Percentiles rank a stretch among this genome's conserved stretches.
Evolutionary conservation across 1,140 invertebrate genomes (phyloP).

Genomic region (Leptopilina boulardi): DNA sequence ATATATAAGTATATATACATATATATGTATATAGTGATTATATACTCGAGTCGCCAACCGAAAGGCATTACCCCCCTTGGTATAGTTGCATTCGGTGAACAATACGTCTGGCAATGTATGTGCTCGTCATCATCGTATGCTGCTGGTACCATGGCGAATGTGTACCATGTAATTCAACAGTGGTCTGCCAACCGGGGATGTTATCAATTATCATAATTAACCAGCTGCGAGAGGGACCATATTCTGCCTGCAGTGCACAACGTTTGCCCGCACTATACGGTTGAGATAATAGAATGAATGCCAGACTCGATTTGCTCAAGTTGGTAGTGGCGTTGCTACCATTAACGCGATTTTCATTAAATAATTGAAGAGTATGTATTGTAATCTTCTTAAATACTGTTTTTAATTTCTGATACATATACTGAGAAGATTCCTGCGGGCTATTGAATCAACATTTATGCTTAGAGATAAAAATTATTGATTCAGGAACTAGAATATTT

Average conservation of each 20-base stretch:
- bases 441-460: not conserved
- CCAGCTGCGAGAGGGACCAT: conserved; percentile 42
- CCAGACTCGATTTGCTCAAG: conserved; percentile 6
- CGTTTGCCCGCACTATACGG: not conserved
- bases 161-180: conserved; percentile 46
- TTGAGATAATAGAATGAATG: conserved; percentile 10
- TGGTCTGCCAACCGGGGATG: conserved; percentile 31
- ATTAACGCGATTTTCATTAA: conserved; percentile 4
- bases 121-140: conserved; percentile 35
- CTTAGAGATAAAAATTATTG: too few relatives aligned
- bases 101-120: conserved; percentile 12
- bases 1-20: not conserved
- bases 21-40: conserved; percentile 38
- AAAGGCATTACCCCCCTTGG: conserved; percentile 15
- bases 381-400: not conserved
- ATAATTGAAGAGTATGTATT: not conserved
- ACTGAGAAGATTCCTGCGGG: not conserved
- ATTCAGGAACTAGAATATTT: too few relatives aligned
- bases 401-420: too few relatives aligned
- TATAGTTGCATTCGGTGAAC: conserved; percentile 8
- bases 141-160: conserved; percentile 38
- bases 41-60: not conserved
- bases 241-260: conserved; percentile 15
- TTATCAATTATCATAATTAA: conserved; percentile 63
- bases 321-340: not conserved